phyloP scores from a whole-genome alignment of 2,797 vertebrate genomes.

The Lepilemur septentrionalis region DNA sequence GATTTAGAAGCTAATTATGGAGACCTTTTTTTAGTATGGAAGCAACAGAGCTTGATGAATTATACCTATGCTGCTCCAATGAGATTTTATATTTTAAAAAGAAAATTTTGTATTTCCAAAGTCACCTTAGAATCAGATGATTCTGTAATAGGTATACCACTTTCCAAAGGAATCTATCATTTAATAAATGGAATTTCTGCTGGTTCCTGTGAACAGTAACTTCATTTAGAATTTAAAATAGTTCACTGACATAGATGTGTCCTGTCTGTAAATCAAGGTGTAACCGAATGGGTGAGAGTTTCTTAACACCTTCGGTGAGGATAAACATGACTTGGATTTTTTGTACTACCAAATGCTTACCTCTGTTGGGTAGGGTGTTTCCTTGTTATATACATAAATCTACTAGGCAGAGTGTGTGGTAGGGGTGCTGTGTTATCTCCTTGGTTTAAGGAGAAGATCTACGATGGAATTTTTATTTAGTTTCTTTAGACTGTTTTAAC shows the following conservation, averaged over 20 bases:
- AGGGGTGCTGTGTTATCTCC: background rate
- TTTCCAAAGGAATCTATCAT: background rate
- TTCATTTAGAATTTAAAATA: slow-evolving; percentile 4
- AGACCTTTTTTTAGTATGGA: background rate
- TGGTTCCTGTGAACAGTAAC: background rate
- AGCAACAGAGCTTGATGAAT: background rate
- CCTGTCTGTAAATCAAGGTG: background rate
- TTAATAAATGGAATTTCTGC: slow-evolving; percentile 29
- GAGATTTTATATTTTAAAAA: slow-evolving; percentile 17
- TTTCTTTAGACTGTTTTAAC: background rate
- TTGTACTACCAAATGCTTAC: background rate
- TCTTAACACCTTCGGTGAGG: background rate
- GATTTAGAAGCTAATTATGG: background rate
- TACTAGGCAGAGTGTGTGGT: background rate
- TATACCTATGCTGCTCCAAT: background rate
- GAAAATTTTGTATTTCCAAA: slow-evolving; percentile 11
- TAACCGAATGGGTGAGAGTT: background rate
- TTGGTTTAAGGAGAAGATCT: background rate
- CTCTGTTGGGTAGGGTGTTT: background rate
- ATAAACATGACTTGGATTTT: background rate
- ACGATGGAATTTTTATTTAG: background rate
- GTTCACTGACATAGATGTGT: background rate
- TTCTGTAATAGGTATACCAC: background rate
- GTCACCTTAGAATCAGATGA: background rate
- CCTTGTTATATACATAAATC: background rate